Base-by-base conservation (phyloP, 2,888 invertebrate species). In the Netelia inedita region DNA sequence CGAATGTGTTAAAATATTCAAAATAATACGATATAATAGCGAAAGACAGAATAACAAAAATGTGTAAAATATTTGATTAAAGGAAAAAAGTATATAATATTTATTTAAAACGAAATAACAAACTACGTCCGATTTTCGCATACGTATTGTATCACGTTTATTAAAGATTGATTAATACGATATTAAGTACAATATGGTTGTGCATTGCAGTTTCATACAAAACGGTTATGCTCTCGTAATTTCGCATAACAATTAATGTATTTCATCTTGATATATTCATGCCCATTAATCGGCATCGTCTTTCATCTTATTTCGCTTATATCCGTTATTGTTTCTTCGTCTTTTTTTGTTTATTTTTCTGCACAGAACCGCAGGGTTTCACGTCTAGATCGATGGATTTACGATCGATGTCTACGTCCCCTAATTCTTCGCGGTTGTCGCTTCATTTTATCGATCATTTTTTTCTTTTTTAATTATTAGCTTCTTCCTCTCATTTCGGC, bases 201-300 rank as follows among this genome's bases (percentile, higher is more conserved):
- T 93, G 93, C 92, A 93, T 92, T 92, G 92, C 92, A 91, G 91
- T 93, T 92, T 93, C 91, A 92, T 93, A 93, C 90, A 93, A 92
- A 93, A 93, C 89, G 88, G 28, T 91, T 90, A 91, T 89, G 91
- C 89, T 74, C 86, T 90, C 85, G 83, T 90, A 91, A 89, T 89
- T 91, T 91, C 88, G 86, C 85, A 84, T 87, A 86, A 87, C 86
- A 79, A 86, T 81, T 81, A 63, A 87, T 86, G 87, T 87, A 87
- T 86, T 82, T 79, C 79, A 85, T 76, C 76, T 82, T 82, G 82
- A 85, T 81, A 84, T 79, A 86, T 83, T 69, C 66, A 73, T 75
- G 74, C 84, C 83, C 63, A 16, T 41, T 61, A 78, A 50, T 65
- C 79, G 82, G 82, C 81, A 86, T 86, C 79, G 59, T 80, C 68